Percentiles rank a stretch among this genome's conserved stretches.
Conservation (phyloP, 2,113 vertebrate species). For the Pterocles burchelli region DNA sequence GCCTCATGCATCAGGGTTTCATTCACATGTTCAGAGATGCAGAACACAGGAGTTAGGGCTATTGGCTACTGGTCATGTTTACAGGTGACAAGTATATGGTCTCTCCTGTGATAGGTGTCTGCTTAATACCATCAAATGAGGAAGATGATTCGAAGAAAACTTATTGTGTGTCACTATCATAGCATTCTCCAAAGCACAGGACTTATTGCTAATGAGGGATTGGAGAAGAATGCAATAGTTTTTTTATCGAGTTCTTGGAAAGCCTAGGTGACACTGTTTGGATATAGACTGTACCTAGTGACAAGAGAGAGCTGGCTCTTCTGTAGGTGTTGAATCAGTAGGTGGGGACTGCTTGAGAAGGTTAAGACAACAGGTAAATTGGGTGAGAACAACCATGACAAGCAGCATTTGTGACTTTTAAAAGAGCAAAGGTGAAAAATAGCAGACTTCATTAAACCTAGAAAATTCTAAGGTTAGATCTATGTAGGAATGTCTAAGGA, state of each 20-base stretch:
- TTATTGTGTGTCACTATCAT: background rate
- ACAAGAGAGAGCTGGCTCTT: background rate
- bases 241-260: background rate
- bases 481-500: background rate
- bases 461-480: background rate
- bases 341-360: background rate
- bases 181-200: background rate
- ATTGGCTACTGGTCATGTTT: background rate
- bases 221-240: background rate
- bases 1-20: background rate
- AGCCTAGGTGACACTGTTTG: background rate
- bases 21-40: background rate
- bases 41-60: background rate
- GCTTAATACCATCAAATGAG: background rate
- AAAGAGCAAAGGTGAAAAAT: background rate
- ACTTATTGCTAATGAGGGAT: background rate
- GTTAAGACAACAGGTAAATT: background rate
- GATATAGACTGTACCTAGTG: background rate
- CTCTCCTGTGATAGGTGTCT: background rate
- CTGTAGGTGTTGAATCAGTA: background rate
- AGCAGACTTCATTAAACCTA: background rate
- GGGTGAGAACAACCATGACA: background rate
- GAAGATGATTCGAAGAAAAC: background rate
- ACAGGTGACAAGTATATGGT: background rate
- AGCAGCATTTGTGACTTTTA: background rate